A percentile compares a stretch with the other conserved stretches of the same genome.
Conservation (phyloP, 2,113 vertebrate species). For the Brachionichthys hirsutus region DNA sequence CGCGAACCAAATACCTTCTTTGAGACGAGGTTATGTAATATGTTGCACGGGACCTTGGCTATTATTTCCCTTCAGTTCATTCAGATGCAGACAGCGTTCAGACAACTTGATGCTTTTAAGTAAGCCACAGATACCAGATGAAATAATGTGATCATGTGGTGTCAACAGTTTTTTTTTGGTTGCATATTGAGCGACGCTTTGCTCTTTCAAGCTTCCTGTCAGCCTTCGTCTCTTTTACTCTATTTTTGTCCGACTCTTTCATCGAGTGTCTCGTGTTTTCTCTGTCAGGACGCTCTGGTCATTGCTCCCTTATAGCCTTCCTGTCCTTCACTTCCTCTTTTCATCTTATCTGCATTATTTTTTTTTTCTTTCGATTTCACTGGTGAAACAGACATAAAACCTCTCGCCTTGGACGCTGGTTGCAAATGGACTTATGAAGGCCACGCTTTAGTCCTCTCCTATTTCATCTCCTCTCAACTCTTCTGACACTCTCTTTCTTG, state of each 20-base stretch:
- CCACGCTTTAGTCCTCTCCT: not conserved
- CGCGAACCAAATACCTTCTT: not conserved
- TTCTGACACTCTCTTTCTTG: not conserved
- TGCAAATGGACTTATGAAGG: conserved; percentile 20
- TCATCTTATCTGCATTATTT: conserved; percentile 9
- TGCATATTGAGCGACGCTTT: conserved; percentile 11
- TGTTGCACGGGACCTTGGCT: conserved; percentile 6
- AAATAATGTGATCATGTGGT: conserved; percentile 21
- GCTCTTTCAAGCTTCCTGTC: conserved; percentile 36
- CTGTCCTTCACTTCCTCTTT: conserved; percentile 34
- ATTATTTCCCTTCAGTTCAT: conserved; percentile 23
- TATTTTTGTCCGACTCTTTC: conserved; percentile 49
- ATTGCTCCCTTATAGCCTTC: conserved; percentile 4
- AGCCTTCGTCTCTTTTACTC: conserved; percentile 31
- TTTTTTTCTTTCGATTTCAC: conserved; percentile 2
- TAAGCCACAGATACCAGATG: conserved; percentile 4
- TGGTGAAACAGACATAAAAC: conserved; percentile 18
- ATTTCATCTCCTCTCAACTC: not conserved
- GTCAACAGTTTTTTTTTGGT: conserved; percentile 29
- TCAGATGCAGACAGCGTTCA: conserved; percentile 3
- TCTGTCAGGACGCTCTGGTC: conserved; percentile 35
- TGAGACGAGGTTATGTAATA: not conserved
- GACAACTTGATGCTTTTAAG: conserved; percentile 5
- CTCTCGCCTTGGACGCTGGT: conserved; percentile 9
- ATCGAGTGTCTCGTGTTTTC: conserved; percentile 31